Conservation (phyloP, 2,888 invertebrate genomes). For the Zygaena filipendulae region DNA sequence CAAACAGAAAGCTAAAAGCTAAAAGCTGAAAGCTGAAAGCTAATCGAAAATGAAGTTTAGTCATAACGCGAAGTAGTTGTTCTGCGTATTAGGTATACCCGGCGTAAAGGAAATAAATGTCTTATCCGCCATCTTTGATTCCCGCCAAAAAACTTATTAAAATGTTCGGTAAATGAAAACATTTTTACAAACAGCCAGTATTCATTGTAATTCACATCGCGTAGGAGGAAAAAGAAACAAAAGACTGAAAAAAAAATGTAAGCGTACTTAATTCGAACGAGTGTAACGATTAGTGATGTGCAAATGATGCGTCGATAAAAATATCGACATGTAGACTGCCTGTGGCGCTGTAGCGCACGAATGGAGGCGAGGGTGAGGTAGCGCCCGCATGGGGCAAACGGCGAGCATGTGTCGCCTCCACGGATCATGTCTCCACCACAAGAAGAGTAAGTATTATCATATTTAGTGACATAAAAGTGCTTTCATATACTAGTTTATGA, state of each 20-base stretch:
- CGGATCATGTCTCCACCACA: conserved; percentile 79
- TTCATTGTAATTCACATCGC: conserved; percentile 26
- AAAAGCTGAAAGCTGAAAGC: too few species aligned
- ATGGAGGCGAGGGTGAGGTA: conserved; percentile 55
- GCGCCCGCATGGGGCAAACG: conserved; percentile 80
- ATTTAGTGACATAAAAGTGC: not conserved
- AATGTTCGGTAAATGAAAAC: too few species aligned
- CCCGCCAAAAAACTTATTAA: too few species aligned
- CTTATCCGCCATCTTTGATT: too few species aligned
- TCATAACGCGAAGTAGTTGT: too few species aligned
- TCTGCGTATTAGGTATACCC: too few species aligned
- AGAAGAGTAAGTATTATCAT: conserved; percentile 80
- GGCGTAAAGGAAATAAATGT: too few species aligned
- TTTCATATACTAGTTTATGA: too few species aligned
- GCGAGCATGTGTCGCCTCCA: conserved; percentile 85
- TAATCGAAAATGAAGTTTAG: too few species aligned
- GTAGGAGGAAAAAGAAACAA: too few species aligned
- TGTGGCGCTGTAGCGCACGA: conserved; percentile 31
- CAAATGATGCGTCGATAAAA: conserved; percentile 26
- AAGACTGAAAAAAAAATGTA: conserved; percentile 26
- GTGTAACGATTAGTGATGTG: conserved; percentile 35
- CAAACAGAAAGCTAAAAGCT: too few species aligned
- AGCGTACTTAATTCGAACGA: conserved; percentile 23
- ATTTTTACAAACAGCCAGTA: conserved; percentile 23
- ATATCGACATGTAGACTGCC: conserved; percentile 29